Percentiles rank a stretch among this genome's conserved stretches.
Conservation (phyloP, 2,113 vertebrate genomes). For the Seriola aureovittata region DNA sequence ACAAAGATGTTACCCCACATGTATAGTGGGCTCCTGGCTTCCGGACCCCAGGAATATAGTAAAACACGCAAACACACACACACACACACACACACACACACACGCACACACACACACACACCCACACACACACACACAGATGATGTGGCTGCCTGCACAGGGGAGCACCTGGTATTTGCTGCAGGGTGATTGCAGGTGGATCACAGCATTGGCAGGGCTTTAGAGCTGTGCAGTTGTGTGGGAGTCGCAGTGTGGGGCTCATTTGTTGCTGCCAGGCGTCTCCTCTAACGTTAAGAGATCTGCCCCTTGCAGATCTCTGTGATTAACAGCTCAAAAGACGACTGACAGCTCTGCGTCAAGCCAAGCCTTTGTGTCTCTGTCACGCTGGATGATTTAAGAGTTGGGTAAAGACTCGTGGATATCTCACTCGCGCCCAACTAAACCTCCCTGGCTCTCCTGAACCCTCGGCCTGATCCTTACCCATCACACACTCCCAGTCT, state of each 20-base stretch:
- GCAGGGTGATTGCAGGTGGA: slow-evolving; percentile 69
- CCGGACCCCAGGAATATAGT: no score
- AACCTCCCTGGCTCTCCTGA: slow-evolving; percentile 34
- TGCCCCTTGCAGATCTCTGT: slow-evolving; percentile 63
- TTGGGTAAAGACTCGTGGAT: slow-evolving; percentile 61
- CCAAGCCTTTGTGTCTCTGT: slow-evolving; percentile 67
- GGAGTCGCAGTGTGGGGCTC: slow-evolving; percentile 61
- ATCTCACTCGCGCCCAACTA: slow-evolving; percentile 41
- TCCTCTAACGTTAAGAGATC: slow-evolving; percentile 64
- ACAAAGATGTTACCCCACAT: no score
- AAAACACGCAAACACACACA: no score
- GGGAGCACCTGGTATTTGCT: slow-evolving; percentile 65
- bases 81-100: background rate
- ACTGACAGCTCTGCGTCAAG: slow-evolving; percentile 61
- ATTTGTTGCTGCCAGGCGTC: slow-evolving; percentile 78
- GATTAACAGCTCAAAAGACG: slow-evolving; percentile 79
- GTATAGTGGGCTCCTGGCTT: no score
- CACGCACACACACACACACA: background rate
- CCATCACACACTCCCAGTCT: slow-evolving; percentile 18
- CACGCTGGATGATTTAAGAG: slow-evolving; percentile 67
- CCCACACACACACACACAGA: slow-evolving; percentile 7
- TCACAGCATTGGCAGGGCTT: slow-evolving; percentile 67
- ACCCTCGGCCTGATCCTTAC: slow-evolving; percentile 26
- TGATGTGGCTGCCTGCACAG: slow-evolving; percentile 24
- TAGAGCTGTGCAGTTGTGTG: slow-evolving; percentile 56